A percentile compares a stretch with the other conserved stretches of the same genome.
phyloP scores from a whole-genome alignment of 2,888 invertebrate genomes.

The Halictus ligatus region DNA sequence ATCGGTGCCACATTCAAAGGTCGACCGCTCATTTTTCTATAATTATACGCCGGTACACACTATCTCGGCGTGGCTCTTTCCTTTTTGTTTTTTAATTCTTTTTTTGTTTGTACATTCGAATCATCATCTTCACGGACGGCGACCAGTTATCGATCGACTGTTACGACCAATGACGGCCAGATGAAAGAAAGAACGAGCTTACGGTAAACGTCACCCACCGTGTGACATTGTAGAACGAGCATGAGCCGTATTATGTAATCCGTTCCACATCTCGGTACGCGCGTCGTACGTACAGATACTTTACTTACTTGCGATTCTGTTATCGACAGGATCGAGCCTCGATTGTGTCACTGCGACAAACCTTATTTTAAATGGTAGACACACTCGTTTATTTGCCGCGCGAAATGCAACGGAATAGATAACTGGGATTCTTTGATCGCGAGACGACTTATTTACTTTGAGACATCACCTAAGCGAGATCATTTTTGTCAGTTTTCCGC shows the following conservation, averaged over 20 bases:
- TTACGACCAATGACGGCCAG: slow-evolving; percentile 29
- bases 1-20: slow-evolving; percentile 32
- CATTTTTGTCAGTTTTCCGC: background rate
- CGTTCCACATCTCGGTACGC: slow-evolving; percentile 24
- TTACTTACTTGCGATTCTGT: slow-evolving; percentile 34
- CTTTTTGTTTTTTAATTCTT: background rate
- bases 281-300: slow-evolving; percentile 7
- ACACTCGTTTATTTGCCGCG: background rate
- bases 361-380: slow-evolving; percentile 25
- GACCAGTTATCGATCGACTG: slow-evolving; percentile 55
- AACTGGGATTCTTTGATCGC: background rate
- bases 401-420: background rate
- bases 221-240: slow-evolving; percentile 34
- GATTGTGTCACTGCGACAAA: slow-evolving; percentile 46
- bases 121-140: slow-evolving; percentile 1
- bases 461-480: background rate
- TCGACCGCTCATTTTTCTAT: slow-evolving; percentile 26
- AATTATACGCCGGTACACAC: slow-evolving; percentile 14
- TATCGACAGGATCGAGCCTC: slow-evolving; percentile 42
- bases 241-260: slow-evolving; percentile 54
- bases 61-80: background rate
- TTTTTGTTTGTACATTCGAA: background rate
- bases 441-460: background rate
- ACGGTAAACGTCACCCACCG: slow-evolving; percentile 31
- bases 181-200: slow-evolving; percentile 29